Evolutionary conservation across 1,140 invertebrate genomes (phyloP).

Genomic region (Palaemon carinicauda): DNA sequence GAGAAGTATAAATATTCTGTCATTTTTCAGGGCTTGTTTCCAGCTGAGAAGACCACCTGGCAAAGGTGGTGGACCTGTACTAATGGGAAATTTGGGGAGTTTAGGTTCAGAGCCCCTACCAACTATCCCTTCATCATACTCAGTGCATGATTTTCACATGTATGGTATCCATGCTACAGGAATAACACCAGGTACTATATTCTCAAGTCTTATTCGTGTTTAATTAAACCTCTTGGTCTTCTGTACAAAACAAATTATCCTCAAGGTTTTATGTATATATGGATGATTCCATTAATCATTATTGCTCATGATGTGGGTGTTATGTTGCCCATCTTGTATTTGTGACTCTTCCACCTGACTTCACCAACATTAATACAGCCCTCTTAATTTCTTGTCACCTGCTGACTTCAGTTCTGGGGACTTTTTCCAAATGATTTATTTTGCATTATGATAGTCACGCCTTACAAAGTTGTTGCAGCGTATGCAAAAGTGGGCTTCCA

Average conservation of each 20-base stretch:
- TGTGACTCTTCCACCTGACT: not conserved
- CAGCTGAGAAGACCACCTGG: slow-evolving; percentile 85
- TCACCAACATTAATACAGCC: not conserved
- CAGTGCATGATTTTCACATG: slow-evolving; percentile 94
- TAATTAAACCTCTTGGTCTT: too few species aligned
- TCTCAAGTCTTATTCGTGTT: too few species aligned
- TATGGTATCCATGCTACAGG: slow-evolving; percentile 81
- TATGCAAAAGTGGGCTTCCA: too few species aligned
- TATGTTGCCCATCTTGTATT: not conserved
- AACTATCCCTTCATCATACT: slow-evolving; percentile 88
- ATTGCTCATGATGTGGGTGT: too few species aligned
- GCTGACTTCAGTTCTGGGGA: not conserved
- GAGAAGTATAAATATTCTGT: not conserved
- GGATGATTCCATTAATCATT: too few species aligned
- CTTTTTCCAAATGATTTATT: not conserved
- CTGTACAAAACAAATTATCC: too few species aligned
- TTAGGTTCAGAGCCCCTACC: slow-evolving; percentile 75
- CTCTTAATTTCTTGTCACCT: not conserved
- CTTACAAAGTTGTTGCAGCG: too few species aligned
- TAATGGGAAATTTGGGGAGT: slow-evolving; percentile 60
- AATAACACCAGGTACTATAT: slow-evolving; percentile 71
- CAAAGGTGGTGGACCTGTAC: slow-evolving; percentile 38
- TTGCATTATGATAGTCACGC: not conserved
- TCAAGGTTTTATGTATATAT: too few species aligned
- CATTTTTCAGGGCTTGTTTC: slow-evolving; percentile 79